A percentile compares a stretch with the other conserved stretches of the same genome.
Conservation (phyloP, 2,888 invertebrate genomes). For the Julus scandinavius region DNA sequence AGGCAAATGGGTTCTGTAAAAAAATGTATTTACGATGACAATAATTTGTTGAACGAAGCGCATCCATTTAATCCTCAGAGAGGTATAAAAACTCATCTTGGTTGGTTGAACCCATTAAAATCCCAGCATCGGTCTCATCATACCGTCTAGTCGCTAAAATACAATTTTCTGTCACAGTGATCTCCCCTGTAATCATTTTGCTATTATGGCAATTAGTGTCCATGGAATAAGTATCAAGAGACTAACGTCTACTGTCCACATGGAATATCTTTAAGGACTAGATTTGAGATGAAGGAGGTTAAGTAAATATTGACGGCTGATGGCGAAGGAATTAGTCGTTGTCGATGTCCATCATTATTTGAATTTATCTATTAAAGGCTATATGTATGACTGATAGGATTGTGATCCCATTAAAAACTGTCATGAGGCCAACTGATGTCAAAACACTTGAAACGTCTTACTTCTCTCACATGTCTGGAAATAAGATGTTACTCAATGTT, state of each 20-base stretch:
- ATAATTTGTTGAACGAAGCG: not conserved
- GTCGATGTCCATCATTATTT: too few relatives aligned
- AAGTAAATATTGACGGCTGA: not conserved
- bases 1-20: not conserved
- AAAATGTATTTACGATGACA: not conserved
- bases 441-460: too few relatives aligned
- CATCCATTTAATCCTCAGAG: not conserved
- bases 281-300: not conserved
- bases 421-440: too few relatives aligned
- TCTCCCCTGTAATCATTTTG: not conserved
- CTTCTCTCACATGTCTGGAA: too few relatives aligned
- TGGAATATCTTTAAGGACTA: not conserved
- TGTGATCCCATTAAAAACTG: too few relatives aligned
- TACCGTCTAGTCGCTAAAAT: not conserved
- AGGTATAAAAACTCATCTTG: not conserved
- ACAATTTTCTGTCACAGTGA: not conserved
- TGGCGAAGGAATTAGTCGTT: not conserved
- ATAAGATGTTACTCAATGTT: too few relatives aligned
- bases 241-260: not conserved
- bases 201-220: not conserved
- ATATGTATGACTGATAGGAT: too few relatives aligned
- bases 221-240: not conserved
- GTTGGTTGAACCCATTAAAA: not conserved
- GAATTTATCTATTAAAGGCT: too few relatives aligned
- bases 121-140: not conserved